Evolutionary conservation across 2,113 vertebrate species (phyloP), one percentile per base, ranked within the genome.

Genomic region (Mesitornis unicolor): DNA sequence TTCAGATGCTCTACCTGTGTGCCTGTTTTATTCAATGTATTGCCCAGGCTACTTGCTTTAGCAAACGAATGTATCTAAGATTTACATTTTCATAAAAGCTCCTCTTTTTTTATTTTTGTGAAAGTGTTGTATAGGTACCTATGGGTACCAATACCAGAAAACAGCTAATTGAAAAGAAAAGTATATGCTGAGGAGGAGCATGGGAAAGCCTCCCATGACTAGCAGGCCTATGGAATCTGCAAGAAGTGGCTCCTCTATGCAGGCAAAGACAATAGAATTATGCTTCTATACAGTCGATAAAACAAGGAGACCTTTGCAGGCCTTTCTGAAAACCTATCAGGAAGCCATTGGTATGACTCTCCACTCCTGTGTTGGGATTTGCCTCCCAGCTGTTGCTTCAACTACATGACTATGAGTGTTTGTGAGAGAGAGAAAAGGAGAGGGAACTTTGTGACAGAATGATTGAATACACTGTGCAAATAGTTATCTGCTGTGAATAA

Each of bases 391-490:
- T 53, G 8, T 71, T 71, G 42, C 28, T 42, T 26, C 31, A 18
- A 8, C 21, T 63, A 17, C 2, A 0, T 14, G 43, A 19, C 16
- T 31, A 6, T 18, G 16, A 19, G 18, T n/a, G 24, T 22, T 51
- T 24, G 28, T 7, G 4, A 13, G 9, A 21, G 25, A 25, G n/a
- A 25, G 16, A 43, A 40, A 56, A 16, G 11, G 28, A 63, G 24
- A 36, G 13, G 36, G 35, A 45, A n/a, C 36, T 57, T 81, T 38
- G 36, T 56, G 63, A 45, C 12, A 9, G 7, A 91, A 48, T 50
- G 56, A 51, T 36, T 56, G 33, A 56, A 16, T 50, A 56, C 18
- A 29, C 31, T 69, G 6, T 67, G 54, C 22, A 85, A 79, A 48
- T 51, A 75, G 54, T 61, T 64, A 77, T 64, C 36, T 70, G 11